These are phyloP conservation scores for Parthenolecanium corni DNA, from an alignment of 2,888 invertebrate species.

Conservation along the genomic window DNA sequence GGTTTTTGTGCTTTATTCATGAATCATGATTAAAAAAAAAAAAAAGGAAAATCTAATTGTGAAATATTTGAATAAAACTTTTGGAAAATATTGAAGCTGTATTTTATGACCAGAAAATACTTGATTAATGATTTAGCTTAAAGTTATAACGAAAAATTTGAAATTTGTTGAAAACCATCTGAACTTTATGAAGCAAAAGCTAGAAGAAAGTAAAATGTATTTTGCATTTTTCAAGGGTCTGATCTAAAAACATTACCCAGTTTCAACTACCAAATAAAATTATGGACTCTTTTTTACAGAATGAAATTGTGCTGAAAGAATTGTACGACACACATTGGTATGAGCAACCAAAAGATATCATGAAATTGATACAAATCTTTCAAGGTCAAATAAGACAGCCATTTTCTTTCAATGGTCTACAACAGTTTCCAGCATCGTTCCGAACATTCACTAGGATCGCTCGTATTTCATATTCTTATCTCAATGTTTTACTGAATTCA, in stretches of 20 bases:
- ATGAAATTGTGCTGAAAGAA: background rate
- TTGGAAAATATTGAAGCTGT: no score
- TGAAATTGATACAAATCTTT: background rate
- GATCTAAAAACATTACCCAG: no score
- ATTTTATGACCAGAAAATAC: no score
- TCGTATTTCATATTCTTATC: conserved; percentile 5
- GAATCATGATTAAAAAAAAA: no score
- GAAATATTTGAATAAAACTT: no score
- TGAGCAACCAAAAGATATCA: background rate
- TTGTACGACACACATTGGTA: background rate
- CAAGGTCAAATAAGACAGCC: background rate
- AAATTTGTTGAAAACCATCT: background rate
- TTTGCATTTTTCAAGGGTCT: no score
- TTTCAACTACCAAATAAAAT: no score
- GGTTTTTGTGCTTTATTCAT: no score
- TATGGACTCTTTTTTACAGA: conserved; percentile 3
- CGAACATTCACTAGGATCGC: background rate
- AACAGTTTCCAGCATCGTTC: background rate
- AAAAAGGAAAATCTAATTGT: no score
- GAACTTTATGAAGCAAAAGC: no score
- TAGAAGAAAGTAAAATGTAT: no score
- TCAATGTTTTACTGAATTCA: background rate
- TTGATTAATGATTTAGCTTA: no score
- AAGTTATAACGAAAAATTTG: background rate
- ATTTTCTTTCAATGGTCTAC: background rate